Percentiles rank a stretch among this genome's conserved stretches.
Evolutionary conservation across 2,113 vertebrate genomes (phyloP).

Genomic region (Daubentonia madagascariensis): DNA sequence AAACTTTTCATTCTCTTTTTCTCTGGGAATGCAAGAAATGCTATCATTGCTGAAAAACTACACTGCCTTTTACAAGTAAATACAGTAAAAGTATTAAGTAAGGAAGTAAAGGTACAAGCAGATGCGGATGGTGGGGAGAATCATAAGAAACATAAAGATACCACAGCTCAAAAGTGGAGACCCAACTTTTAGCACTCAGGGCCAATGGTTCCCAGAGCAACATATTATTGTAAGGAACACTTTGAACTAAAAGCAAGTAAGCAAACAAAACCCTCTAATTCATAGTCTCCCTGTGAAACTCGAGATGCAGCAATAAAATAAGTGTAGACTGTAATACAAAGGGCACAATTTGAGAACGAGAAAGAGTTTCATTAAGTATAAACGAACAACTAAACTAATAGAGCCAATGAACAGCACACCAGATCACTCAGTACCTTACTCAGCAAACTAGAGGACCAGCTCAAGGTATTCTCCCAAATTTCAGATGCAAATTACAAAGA

Average conservation of each 20-base stretch:
- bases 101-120: background rate
- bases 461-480: background rate
- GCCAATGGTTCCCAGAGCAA: background rate
- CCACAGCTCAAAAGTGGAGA: background rate
- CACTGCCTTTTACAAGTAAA: background rate
- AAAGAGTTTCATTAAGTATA: background rate
- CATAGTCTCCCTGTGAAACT: background rate
- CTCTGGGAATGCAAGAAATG: background rate
- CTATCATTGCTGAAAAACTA: background rate
- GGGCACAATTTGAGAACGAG: background rate
- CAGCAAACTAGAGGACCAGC: background rate
- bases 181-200: background rate
- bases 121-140: accelerated
- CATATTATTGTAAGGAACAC: background rate
- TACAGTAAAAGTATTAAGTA: too few species aligned
- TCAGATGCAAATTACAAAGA: background rate
- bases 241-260: background rate
- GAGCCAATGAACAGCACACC: background rate
- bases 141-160: background rate
- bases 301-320: background rate
- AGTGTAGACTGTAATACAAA: background rate
- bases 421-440: background rate
- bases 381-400: background rate
- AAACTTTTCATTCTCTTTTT: background rate
- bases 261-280: background rate